Evolutionary conservation across 2,888 invertebrate genomes (phyloP), one percentile per base, ranked within the genome.

Genomic region (Cheilosia vernalis): DNA sequence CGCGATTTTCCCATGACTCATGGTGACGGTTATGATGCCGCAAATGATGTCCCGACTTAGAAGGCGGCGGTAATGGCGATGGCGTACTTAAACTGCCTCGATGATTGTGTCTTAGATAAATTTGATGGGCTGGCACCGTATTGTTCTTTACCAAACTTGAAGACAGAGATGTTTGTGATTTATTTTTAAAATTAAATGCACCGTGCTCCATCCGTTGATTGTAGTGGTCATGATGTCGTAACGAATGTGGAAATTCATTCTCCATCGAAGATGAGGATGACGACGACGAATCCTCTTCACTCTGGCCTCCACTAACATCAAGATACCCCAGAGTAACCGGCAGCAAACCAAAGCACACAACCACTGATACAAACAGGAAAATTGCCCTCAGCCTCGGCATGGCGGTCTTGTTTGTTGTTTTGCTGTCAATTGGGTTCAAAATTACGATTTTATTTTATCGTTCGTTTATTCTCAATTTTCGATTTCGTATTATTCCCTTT

Each of bases 21-120:
- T 91, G 91, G 82, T 91, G 90, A 1, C 90, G 89, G 87, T 91
- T 91, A 77, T 91, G 90, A 86, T 91, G 91, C 27, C 91, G 89
- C 87, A 91, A 88, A 80, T 91, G 91, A 87, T 91, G 91, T 67
- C 72, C 81, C 66, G 56, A 21, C 53, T 81, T 81, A 56, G 56
- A 72, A 61, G 81, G 76, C 44, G 76, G 60, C 42, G 63, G 33
- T 17, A 70, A 30, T 40, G 76, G 49, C 37, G 37, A 37, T 10
- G 66, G 66, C 2, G 70, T 33, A 47, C 42, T 67, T 21, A 70
- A 42, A 72, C 60, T 51, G 42, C 58, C 69, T 56, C 44, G 64
- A 70, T 82, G 85, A 80, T 87, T 82, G 49, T 88, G 88, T 72
- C 88, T 72, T 21, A 88, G 53, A 61, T 67, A 80, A 17, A 87